Base-by-base conservation (phyloP, 2,888 invertebrate species). In the Agrochola circellaris region DNA sequence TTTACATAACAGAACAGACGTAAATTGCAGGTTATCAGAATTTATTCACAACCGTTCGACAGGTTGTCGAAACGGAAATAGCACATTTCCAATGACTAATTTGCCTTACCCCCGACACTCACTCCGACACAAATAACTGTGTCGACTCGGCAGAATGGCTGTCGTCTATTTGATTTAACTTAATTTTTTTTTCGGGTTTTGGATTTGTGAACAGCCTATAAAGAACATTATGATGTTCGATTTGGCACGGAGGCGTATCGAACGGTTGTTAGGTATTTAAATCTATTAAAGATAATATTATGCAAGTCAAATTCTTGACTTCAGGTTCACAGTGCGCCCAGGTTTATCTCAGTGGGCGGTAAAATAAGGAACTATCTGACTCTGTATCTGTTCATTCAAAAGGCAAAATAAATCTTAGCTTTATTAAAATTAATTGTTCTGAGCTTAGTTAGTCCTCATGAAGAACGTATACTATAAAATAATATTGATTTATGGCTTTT, bases 281-380 rank as follows among this genome's bases (percentile, higher is more conserved):
- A n/a, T n/a, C n/a, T n/a, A n/a, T n/a, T n/a, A n/a, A n/a, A n/a
- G n/a, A n/a, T n/a, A n/a, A 17, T 17, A 48, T 17, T 48, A 48
- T 48, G 48, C 8, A 48, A 20, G n/a, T 54, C 34, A 67, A 67
- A 68, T 66, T 20, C 11, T 42, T 54, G 5, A 42, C 23, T 30
- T 42, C 20, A 54, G 8, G 17, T 23, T 7, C 23, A 78, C 54
- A 76, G 56, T 26, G 9, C 34, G 69, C 56, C 11, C 9, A 30
- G 1, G 9, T 38, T 17, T 11, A 54, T 30, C 2, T 15, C 9
- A 13, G 2, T n/a, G 6, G 7, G 34, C 20, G 81, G 60, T 20
- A 42, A 61, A 45, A 17, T 26, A 61, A 3, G 34, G 73, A 77
- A 77, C 60, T 60, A 79, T 9, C 1, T 34, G 34, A 56, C 26